Evolutionary conservation across 2,888 invertebrate genomes (phyloP), one percentile per base, ranked within the genome.

Genomic region (Thera obeliscata): DNA sequence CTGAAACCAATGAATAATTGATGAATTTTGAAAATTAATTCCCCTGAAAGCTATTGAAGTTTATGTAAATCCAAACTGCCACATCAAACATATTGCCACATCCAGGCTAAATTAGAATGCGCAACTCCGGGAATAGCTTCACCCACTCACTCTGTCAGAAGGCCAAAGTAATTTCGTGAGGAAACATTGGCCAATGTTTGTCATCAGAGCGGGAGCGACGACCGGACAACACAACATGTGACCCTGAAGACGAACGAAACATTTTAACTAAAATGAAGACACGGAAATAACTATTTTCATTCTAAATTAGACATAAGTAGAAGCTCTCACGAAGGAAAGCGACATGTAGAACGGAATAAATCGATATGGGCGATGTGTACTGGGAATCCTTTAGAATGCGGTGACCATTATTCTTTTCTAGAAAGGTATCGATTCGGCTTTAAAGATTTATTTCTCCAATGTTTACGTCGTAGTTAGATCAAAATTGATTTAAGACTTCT

Each of bases 91-190:
- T 38, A 65, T 66, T 69, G 66, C 56, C 63, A 58, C 66, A 65
- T 70, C 64, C 62, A 64, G 48, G 41, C 62, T 66, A 66, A 70
- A 67, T 64, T 67, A 67, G 67, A 67, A 67, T 67, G 67, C 66
- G 66, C 67, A 62, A 64, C 64, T 61, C 66, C 61, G 67, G 70
- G 64, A 66, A 66, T 67, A 71, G 64, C 73, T 64, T 75, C 77
- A 77, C 77, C 76, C 76, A 80, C 77, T 78, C 81, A 73, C 74
- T 76, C 73, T 76, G 77, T 71, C 72, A 78, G 83, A 86, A 86
- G 85, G 87, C 79, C 82, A 74, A 71, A 83, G 79, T 83, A 86
- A 87, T 87, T 87, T 78, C 74, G 83, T 78, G 75, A 78, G 80
- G 82, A 85, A 84, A 81, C 73, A 80, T 81, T 81, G 79, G 81